Evolutionary conservation across 1,140 invertebrate genomes (phyloP), one percentile per base, ranked within the genome.

Genomic region (Papilio dardanus): DNA sequence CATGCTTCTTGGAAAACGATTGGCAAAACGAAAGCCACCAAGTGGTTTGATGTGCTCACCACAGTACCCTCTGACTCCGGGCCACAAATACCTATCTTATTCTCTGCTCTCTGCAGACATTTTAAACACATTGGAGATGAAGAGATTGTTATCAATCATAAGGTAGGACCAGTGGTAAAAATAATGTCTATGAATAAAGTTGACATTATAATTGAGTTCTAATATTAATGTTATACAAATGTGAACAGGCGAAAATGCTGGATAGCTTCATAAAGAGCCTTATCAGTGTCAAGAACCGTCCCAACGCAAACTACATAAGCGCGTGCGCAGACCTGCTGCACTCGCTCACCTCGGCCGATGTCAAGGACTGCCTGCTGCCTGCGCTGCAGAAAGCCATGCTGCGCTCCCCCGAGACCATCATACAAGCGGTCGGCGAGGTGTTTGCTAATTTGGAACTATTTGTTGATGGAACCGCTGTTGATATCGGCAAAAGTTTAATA

Each of bases 381-480:
- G 96, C 97, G 10, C 88, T 98, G n/a, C 97, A 98, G 86, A 98
- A 98, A 90, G 96, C 97, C 7, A 97, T 99, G 95, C 93, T 99
- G n/a, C 93, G 99, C 74, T 99, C 97, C 92, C 98, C 99, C 0
- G 99, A 99, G 95, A 96, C 98, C 28, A 97, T 98, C 77, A 95
- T 99, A 31, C 95, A 97, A 91, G 96, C 96, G 62, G 96, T 99
- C 50, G 96, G 96, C 8, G 93, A 96, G 30, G 95, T 98, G 77
- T 87, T 99, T 16, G 93, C 93, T 21, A 95, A 95, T 50, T 82
- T 99, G 1, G 95, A 95, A 74, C 87, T 98, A 10, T 97, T 98
- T 91, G 92, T 99, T 16, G 98, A 97, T 86, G 94, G 95, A 65
- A 97, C 97, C 93, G 96, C 96, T 21, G 86, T 95, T 69, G 97